Base-by-base conservation (phyloP, 2,113 vertebrate genomes). In the Propithecus coquereli region DNA sequence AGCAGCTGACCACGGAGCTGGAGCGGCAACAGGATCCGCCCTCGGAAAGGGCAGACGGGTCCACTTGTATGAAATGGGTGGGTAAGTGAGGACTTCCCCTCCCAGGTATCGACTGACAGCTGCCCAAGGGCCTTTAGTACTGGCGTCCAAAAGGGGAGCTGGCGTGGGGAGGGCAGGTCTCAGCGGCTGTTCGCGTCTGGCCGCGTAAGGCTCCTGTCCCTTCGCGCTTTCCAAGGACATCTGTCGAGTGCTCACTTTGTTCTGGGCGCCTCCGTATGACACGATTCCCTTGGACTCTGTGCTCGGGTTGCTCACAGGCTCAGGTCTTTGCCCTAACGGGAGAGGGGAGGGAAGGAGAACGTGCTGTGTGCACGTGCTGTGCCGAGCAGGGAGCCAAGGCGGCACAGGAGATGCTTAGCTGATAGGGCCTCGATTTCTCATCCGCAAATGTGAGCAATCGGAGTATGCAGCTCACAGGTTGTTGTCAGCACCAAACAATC, bases 11-110 rank as follows among this genome's bases (percentile, higher is more conserved):
- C 73, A 0, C 1, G 2, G 45, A 79, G 87, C 45, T 5, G 71
- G 61, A 30, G 14, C 30, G 0, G 23, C 37, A 0, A 1, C 6
- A 0, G 8, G 0, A 43, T 22, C 30, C 0, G 32, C 43, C 20
- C 0, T 14, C 5, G 20, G 57, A n/a, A 63, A 52, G 50, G 65
- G 76, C 2, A 16, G 59, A n/a, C 4, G 65, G 9, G 61, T 27
- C 65, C 13, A 0, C 32, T 77, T 6, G 18, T 3, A 16, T 8
- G 2, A 32, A 9, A 18, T 13, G 85, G 40, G 13, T 1, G 22
- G 54, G 17, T 3, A 2, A 43, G 37, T 3, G 25, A 57, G 50
- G 45, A 17, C 65, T 27, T 54, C 16, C 65, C 25, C 20, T 32
- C 16, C 14, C 61, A 27, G 90, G 10, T 0, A 13, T 0, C 59